Conservation (phyloP, 2,888 invertebrate species). For the Apocheima hispidaria region DNA sequence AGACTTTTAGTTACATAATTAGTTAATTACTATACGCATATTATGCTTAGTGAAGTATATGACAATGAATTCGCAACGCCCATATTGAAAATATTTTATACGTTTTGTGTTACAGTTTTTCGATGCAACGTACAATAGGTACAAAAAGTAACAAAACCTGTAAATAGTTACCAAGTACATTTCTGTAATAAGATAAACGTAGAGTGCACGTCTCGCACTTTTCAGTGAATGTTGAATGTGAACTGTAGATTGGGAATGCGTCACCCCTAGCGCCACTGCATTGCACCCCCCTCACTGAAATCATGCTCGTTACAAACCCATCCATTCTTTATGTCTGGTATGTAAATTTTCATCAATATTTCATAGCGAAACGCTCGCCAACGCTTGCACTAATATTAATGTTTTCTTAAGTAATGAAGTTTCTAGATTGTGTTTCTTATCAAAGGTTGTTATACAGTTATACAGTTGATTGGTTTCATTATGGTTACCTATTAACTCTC, state of each 20-base stretch:
- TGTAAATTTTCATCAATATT: neutral
- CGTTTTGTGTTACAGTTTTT: neutral
- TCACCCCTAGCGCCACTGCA: conserved; percentile 32
- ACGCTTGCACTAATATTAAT: neutral
- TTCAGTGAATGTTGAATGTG: conserved; percentile 75
- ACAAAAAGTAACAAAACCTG: neutral
- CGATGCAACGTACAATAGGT: neutral
- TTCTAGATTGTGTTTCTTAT: conserved; percentile 10
- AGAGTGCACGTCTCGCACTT: conserved; percentile 56
- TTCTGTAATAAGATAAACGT: conserved; percentile 58
- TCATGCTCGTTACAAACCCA: neutral
- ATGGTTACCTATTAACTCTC: neutral
- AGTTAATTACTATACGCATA: neutral
- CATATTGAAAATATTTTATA: no score
- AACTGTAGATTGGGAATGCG: conserved; percentile 78
- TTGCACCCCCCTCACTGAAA: conserved; percentile 22
- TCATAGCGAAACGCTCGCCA: conserved; percentile 1
- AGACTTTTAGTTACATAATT: neutral
- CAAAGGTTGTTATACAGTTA: conserved; percentile 6
- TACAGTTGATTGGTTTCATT: conserved; percentile 3
- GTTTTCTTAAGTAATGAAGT: neutral
- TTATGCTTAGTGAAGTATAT: neutral
- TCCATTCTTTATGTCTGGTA: neutral
- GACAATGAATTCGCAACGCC: neutral
- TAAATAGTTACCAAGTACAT: conserved; percentile 14